Evolutionary conservation across 2,113 vertebrate genomes (phyloP).

Genomic region (Himantopus leucocephalus): DNA sequence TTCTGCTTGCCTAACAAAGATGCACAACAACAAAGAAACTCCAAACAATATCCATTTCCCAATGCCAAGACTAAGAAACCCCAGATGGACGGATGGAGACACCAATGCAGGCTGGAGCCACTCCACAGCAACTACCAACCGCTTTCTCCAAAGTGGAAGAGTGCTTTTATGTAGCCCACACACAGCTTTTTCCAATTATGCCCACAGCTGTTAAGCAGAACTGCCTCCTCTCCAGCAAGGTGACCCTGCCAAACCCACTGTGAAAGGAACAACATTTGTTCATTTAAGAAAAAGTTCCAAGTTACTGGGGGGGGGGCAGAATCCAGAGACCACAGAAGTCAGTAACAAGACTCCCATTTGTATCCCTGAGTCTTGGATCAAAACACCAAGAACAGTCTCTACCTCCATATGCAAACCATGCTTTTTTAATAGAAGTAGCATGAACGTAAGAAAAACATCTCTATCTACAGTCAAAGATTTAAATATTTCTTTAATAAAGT

Average conservation of each 20-base stretch:
- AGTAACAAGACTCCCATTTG: not conserved
- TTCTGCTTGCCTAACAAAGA: not conserved
- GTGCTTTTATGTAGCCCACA: not conserved
- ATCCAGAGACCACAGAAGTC: not conserved
- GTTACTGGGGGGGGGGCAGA: not conserved
- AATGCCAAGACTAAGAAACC: not conserved
- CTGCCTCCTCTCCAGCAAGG: not conserved
- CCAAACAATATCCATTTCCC: not conserved
- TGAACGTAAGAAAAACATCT: not conserved
- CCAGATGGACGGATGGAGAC: not conserved
- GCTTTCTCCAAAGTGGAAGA: not conserved
- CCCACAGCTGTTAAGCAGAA: not conserved
- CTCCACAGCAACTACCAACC: not conserved
- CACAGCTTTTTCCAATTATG: not conserved
- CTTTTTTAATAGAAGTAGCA: not conserved
- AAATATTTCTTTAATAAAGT: not conserved
- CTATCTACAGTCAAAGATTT: not conserved
- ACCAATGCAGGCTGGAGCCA: not conserved
- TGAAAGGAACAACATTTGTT: not conserved
- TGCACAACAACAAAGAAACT: not conserved
- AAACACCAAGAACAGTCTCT: not conserved
- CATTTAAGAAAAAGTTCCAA: not conserved
- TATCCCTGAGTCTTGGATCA: not conserved
- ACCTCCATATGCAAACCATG: not conserved
- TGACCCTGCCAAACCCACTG: not conserved